Percentiles rank a stretch among this genome's conserved stretches.
phyloP scores from a whole-genome alignment of 2,888 invertebrate genomes.

The Drosophila flavopinicola region DNA sequence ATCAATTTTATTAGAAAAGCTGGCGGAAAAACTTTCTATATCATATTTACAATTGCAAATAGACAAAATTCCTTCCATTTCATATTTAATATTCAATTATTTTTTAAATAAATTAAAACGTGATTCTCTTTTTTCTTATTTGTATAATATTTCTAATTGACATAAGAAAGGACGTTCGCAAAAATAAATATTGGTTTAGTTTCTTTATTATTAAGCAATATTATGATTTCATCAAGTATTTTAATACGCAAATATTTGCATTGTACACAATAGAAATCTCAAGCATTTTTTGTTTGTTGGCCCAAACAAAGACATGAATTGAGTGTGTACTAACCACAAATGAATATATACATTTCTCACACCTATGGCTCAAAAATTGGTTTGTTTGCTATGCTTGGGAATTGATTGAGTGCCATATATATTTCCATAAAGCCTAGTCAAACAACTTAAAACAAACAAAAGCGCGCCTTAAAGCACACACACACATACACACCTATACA shows the following conservation, averaged over 20 bases:
- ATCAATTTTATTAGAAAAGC: too few species aligned
- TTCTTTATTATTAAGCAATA: not conserved
- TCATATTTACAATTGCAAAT: too few species aligned
- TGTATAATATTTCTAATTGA: too few species aligned
- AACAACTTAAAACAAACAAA: conserved; percentile 39
- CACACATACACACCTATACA: not conserved
- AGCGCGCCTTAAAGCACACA: conserved; percentile 16
- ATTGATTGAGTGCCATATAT: conserved; percentile 45
- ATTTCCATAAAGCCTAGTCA: conserved; percentile 31
- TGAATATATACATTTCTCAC: conserved; percentile 31
- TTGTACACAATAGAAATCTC: conserved; percentile 6
- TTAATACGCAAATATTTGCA: conserved; percentile 24
- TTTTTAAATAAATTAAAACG: too few species aligned
- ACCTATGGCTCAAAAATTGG: conserved; percentile 10
- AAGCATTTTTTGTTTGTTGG: too few species aligned
- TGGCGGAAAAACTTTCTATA: too few species aligned
- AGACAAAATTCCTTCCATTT: too few species aligned
- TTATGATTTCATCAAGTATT: conserved; percentile 12
- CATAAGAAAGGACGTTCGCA: not conserved
- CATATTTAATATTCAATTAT: too few species aligned
- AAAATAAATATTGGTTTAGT: not conserved
- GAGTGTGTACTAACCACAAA: conserved; percentile 4
- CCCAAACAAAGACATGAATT: not conserved
- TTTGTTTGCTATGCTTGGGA: conserved; percentile 33
- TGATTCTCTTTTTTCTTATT: too few species aligned